phyloP scores from a whole-genome alignment of 2,113 vertebrate genomes.

The Trochalopteron elliotii region DNA sequence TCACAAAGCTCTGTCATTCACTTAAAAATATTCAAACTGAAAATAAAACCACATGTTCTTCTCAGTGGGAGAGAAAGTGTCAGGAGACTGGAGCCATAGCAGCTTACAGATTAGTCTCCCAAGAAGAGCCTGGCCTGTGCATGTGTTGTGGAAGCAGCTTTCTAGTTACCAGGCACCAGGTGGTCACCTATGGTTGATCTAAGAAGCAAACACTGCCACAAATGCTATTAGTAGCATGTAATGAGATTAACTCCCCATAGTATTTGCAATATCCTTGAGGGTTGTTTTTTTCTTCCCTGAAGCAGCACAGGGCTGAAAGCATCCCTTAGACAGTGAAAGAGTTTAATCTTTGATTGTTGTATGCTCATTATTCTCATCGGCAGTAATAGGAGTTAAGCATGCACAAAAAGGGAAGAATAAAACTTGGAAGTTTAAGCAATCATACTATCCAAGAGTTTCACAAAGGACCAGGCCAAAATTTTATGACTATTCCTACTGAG shows the following conservation, averaged over 20 bases:
- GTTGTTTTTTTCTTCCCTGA: not conserved
- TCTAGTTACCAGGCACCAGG: conserved; percentile 19
- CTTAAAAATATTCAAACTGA: not conserved
- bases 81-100: not conserved
- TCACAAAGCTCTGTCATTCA: not conserved
- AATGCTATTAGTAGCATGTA: conserved; percentile 39
- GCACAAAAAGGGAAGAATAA: not conserved
- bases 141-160: not conserved
- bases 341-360: conserved; percentile 17
- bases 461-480: not conserved
- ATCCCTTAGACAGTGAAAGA: conserved; percentile 12
- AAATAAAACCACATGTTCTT: not conserved
- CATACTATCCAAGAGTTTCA: not conserved
- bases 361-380: not conserved
- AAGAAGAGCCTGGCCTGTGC: not conserved
- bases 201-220: conserved; percentile 25
- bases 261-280: conserved; percentile 12
- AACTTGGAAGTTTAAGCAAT: not conserved
- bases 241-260: conserved; percentile 52
- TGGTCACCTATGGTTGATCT: conserved; percentile 29
- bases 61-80: conserved; percentile 22
- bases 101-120: not conserved
- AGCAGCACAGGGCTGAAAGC: not conserved
- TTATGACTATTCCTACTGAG: not conserved
- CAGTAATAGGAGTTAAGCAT: not conserved